Evolutionary conservation across 2,797 vertebrate species (phyloP).

Genomic region (Leptoclinus maculatus): DNA sequence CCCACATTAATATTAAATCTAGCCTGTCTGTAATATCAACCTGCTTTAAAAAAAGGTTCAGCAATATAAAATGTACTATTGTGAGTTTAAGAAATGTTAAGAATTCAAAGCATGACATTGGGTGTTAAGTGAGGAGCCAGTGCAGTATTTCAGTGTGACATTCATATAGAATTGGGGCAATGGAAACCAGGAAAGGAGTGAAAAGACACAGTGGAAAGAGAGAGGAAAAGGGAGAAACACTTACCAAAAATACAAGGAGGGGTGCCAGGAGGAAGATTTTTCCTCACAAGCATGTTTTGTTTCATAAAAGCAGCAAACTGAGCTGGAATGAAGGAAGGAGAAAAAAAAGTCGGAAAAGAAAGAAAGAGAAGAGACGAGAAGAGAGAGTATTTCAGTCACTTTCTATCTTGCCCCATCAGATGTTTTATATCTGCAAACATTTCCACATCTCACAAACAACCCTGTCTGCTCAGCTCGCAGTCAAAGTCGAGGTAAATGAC

Average conservation of each 20-base stretch:
- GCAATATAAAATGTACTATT: background rate
- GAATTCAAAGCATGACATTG: background rate
- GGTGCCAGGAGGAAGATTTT: conserved; percentile 95
- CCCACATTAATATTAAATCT: background rate
- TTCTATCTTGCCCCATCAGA: conserved; percentile 63
- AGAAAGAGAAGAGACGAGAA: conserved; percentile 76
- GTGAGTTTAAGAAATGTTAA: conserved; percentile 1
- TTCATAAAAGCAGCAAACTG: conserved; percentile 99
- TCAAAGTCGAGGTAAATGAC: conserved; percentile 45
- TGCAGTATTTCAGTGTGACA: conserved; percentile 15
- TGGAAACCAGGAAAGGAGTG: conserved; percentile 51
- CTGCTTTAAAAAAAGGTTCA: background rate
- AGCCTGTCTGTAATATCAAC: background rate
- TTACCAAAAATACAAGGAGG: conserved; percentile 99
- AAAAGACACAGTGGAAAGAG: conserved; percentile 55
- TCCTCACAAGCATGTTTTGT: conserved; percentile 99
- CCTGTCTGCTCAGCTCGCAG: conserved; percentile 15
- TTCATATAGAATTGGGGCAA: conserved; percentile 24
- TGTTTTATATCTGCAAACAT: conserved; percentile 38
- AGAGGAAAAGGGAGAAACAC: conserved; percentile 83
- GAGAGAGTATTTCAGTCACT: conserved; percentile 77
- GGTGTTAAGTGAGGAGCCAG: background rate
- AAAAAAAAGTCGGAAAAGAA: conserved; percentile 79
- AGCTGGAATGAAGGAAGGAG: conserved; percentile 90
- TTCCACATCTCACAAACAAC: conserved; percentile 25